Base-by-base conservation (phyloP, 2,113 vertebrate genomes). In the Pleuronectes platessa region DNA sequence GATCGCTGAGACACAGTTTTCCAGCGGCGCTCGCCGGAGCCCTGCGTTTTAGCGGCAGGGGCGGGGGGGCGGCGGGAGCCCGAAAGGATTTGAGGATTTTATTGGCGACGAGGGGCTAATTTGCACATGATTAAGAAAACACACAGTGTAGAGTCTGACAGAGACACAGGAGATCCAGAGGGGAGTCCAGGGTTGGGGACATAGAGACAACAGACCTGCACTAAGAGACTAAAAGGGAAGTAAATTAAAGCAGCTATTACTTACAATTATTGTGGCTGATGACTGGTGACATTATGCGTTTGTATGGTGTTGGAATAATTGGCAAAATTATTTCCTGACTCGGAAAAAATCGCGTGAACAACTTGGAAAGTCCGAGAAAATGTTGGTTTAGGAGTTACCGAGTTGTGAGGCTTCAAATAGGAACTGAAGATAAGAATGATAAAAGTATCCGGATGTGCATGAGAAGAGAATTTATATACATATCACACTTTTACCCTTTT, bases 71-170 rank as follows among this genome's bases (percentile, higher is more conserved):
- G 23, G 7, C 0, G 37, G 61, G 78, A 74, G 70, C 84, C 76
- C 40, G 2, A 69, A 7, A 63, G 87, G 82, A 87, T 89, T 84
- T 86, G 81, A 76, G 86, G 87, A 81, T 90, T 91, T 90, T 68
- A 91, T 79, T 75, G 23, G 77, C 71, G 77, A 82, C 85, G 11
- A 73, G 87, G 86, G 91, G 85, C 87, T 90, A 88, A 93, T 92
- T 93, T 89, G 81, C 81, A 88, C 82, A 81, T 83, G 86, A 91
- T 92, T 91, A 90, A 82, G 85, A 93, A 92, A 93, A 92, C 90
- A 93, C 90, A 90, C 83, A 75, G 84, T 26, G 76, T 63, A 63
- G 84, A 89, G 83, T 74, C 80, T 88, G 77, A 59, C 60, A 68
- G 79, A 58, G 45, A 83, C 71, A 47, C n/a, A n/a, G n/a, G n/a